Conservation (phyloP, 2,888 invertebrate species). For the Rhopalosiphum nymphaeae region DNA sequence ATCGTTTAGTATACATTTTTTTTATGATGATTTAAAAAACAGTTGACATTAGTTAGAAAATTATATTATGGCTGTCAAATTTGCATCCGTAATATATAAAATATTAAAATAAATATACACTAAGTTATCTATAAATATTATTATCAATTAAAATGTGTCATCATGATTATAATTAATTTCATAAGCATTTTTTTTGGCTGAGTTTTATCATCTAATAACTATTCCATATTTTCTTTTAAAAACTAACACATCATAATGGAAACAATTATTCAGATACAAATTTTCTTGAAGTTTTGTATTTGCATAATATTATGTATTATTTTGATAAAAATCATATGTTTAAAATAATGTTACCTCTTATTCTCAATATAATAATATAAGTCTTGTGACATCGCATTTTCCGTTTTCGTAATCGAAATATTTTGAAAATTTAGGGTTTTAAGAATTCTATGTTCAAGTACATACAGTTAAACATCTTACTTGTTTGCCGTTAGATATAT, state of each 20-base stretch:
- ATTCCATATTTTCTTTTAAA: not conserved
- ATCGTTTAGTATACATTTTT: not conserved
- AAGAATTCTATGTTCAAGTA: not conserved
- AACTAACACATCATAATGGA: not conserved
- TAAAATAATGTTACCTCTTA: not conserved
- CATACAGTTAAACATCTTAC: not conserved
- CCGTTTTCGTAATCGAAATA: not conserved
- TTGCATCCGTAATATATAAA: not conserved
- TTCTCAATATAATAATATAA: not conserved
- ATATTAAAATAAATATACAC: not conserved
- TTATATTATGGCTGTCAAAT: not conserved
- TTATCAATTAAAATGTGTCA: not conserved
- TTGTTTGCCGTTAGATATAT: not conserved
- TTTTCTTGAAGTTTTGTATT: too few relatives aligned
- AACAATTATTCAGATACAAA: not conserved
- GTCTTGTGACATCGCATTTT: not conserved
- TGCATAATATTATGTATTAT: not conserved
- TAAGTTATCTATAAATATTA: not conserved
- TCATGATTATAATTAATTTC: not conserved
- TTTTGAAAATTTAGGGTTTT: not conserved
- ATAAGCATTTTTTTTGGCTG: too few relatives aligned
- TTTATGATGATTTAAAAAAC: not conserved
- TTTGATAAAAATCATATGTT: not conserved
- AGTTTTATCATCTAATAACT: not conserved
- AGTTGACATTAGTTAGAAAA: not conserved